These are phyloP conservation scores for Ormyrus rosae DNA, from an alignment of 2,888 invertebrate genomes.

Conservation along the genomic window DNA sequence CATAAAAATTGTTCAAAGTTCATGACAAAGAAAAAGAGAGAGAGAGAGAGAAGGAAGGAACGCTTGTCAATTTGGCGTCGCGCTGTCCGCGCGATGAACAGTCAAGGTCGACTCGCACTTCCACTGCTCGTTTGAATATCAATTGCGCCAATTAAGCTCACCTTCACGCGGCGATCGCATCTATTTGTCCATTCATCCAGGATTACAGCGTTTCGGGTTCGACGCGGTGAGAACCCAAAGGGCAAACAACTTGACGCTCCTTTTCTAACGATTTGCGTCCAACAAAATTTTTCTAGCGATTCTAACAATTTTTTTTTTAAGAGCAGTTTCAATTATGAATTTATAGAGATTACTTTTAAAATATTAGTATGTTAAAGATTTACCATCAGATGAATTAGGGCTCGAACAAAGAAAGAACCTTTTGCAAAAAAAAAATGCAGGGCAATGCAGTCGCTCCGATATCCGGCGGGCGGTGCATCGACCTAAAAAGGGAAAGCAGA, in stretches of 20 bases:
- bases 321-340: not conserved
- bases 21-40: too few relatives aligned
- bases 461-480: too few relatives aligned
- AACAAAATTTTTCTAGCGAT: not conserved
- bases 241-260: slow-evolving; percentile 29
- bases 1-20: too few relatives aligned
- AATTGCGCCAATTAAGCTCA: slow-evolving; percentile 73
- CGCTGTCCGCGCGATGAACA: slow-evolving; percentile 59
- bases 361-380: too few relatives aligned
- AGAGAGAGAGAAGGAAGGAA: not conserved
- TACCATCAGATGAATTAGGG: too few relatives aligned
- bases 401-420: not conserved
- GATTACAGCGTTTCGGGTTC: slow-evolving; percentile 61
- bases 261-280: not conserved
- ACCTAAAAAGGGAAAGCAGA: not conserved
- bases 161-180: slow-evolving; percentile 65
- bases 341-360: not conserved
- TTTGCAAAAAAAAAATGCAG: not conserved
- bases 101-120: slow-evolving; percentile 64
- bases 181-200: slow-evolving; percentile 73
- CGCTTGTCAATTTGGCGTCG: slow-evolving; percentile 31
- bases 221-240: not conserved
- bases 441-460: too few relatives aligned
- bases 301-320: not conserved
- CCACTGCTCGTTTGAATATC: slow-evolving; percentile 71